A percentile compares a stretch with the other conserved stretches of the same genome.
Evolutionary conservation across 2,113 vertebrate genomes (phyloP).

Genomic region (Platysternon megacephalum): DNA sequence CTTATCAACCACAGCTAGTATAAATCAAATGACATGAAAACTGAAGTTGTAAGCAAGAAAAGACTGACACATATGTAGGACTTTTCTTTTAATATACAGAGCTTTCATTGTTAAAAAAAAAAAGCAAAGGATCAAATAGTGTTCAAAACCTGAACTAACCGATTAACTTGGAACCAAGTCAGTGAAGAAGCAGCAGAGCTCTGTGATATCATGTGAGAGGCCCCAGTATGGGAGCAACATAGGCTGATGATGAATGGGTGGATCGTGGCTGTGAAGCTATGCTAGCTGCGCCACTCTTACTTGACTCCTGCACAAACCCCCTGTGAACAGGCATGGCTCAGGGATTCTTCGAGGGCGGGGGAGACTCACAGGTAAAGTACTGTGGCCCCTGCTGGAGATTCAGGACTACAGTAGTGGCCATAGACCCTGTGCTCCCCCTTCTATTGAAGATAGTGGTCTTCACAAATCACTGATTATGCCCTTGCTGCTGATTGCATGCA

Average conservation of each 20-base stretch:
- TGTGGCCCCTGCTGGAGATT: neutral
- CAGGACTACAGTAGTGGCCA: neutral
- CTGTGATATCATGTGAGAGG: conserved; percentile 60
- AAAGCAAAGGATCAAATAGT: conserved; percentile 67
- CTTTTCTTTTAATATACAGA: conserved; percentile 65
- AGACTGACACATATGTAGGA: conserved; percentile 65
- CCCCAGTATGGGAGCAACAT: conserved; percentile 34
- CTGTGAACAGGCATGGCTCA: conserved; percentile 11
- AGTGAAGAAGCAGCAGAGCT: conserved; percentile 29
- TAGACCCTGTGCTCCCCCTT: neutral
- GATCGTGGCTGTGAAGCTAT: conserved; percentile 42
- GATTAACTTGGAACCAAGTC: conserved; percentile 65
- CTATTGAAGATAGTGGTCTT: conserved; percentile 1
- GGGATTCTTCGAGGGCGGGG: neutral
- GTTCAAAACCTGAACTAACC: conserved; percentile 74
- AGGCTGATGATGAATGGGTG: conserved; percentile 60
- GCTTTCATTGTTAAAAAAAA: conserved; percentile 64
- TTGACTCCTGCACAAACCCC: conserved; percentile 43
- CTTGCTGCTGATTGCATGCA: neutral
- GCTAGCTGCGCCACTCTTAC: conserved; percentile 14
- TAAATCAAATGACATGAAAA: conserved; percentile 66
- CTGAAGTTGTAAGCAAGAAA: conserved; percentile 54
- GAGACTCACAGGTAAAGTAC: neutral
- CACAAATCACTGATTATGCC: neutral
- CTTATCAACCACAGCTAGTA: conserved; percentile 63